A percentile compares a stretch with the other conserved stretches of the same genome.
These are phyloP conservation scores for Pecten maximus DNA, from an alignment of 2,888 invertebrate genomes.

Conservation along the genomic window DNA sequence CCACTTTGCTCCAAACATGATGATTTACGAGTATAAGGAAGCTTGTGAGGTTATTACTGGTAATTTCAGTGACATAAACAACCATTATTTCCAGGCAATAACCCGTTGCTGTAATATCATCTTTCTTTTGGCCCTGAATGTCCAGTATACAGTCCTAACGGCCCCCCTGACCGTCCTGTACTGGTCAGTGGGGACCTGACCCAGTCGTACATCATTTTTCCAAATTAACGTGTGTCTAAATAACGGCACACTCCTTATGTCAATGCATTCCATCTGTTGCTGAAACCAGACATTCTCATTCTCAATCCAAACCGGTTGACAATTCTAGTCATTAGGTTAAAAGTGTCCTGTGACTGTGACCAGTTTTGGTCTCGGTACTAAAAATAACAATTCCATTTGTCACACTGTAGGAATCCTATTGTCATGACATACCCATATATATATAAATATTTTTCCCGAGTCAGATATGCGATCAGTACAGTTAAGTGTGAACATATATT, in stretches of 20 bases:
- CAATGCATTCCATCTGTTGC: background rate
- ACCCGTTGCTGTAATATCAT: background rate
- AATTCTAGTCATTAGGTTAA: constrained; percentile 19
- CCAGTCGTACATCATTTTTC: background rate
- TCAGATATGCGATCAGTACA: background rate
- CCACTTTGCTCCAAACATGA: no score
- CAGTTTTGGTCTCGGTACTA: background rate
- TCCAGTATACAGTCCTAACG: background rate
- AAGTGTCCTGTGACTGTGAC: background rate
- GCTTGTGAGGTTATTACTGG: background rate
- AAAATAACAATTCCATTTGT: constrained; percentile 4
- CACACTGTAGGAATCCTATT: background rate
- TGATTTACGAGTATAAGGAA: background rate
- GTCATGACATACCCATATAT: background rate
- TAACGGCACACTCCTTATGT: background rate
- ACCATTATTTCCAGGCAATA: constrained; percentile 9
- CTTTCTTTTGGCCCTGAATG: no score
- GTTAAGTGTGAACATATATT: background rate
- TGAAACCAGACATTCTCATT: background rate
- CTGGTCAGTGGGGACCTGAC: background rate
- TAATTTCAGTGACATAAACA: background rate
- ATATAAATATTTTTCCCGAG: background rate
- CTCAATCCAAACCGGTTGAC: background rate
- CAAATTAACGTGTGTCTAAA: background rate
- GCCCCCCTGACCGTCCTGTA: background rate